Evolutionary conservation across 1,140 invertebrate genomes (phyloP), one percentile per base, ranked within the genome.

Genomic region (Leptinotarsa texana): DNA sequence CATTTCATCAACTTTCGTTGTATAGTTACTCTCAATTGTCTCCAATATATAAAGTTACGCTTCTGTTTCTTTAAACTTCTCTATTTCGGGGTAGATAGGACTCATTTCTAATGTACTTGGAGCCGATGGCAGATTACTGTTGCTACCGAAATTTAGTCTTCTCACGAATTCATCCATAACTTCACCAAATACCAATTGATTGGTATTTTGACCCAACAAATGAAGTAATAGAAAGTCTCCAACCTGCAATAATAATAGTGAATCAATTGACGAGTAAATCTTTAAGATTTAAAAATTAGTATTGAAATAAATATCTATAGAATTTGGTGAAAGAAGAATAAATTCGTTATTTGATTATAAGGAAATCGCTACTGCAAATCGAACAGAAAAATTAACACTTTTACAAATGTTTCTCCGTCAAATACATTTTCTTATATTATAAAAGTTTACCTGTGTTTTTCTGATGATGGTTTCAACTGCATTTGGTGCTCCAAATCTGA

Each of bases 141-240:
- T 91, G 67, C 92, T 93, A 6, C 90, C 90, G 57, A 92, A 85
- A 72, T 92, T 92, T 27, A 93, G 84, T 67, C 89, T 87, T 77
- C 90, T 88, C 8, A 87, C 87, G 61, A 92, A 83, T 77, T 90
- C 87, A 72, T 89, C 87, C 78, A 96, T 81, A 72, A 95, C 89
- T 80, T 95, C 93, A 49, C 90, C 91, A 84, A 94, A 95, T 22
- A 92, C 88, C 86, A 92, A 89, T 80, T 93, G 87, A 81, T 93
- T 95, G 87, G 96, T 90, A 84, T 96, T 96, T 83, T 96, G 94
- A 33, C 93, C 93, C 13, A 96, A 85, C 49, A 96, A 85, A 81
- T 95, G 93, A 48, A 96, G 85, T 65, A 96, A 85, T 62, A 96
- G 88, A 85, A 95, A 96, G 82, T 96, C 94, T 33, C 94, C 94